Percentiles rank a stretch among this genome's conserved stretches.
phyloP scores from a whole-genome alignment of 2,113 vertebrate species.

The Paralichthys olivaceus region DNA sequence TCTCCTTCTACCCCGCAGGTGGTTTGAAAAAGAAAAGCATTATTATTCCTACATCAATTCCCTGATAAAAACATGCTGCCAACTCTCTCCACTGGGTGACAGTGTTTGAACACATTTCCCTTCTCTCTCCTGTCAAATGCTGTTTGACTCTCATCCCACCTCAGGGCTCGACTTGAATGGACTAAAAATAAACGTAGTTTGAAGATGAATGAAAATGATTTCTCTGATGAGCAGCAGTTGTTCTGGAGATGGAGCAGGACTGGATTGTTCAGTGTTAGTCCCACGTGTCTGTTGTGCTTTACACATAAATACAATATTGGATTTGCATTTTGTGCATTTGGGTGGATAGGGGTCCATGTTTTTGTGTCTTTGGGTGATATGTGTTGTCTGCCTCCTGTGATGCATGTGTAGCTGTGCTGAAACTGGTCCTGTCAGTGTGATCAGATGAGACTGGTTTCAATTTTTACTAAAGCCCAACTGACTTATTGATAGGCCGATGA shows the following conservation, averaged over 20 bases:
- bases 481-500: too few species aligned
- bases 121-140: conserved; percentile 51
- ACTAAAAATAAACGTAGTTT: too few species aligned
- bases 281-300: conserved; percentile 21
- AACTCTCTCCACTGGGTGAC: conserved; percentile 40
- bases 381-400: too few species aligned
- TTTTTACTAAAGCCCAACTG: too few species aligned
- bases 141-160: conserved; percentile 15
- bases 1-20: neutral
- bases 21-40: neutral
- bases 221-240: neutral
- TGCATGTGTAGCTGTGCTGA: conserved; percentile 29
- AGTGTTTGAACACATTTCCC: conserved; percentile 36
- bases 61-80: neutral
- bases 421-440: conserved; percentile 35
- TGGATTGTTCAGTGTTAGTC: conserved; percentile 27
- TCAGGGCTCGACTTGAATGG: neutral
- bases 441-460: conserved; percentile 37
- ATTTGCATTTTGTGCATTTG: conserved; percentile 29
- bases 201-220: neutral
- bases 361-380: conserved; percentile 15
- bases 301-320: conserved; percentile 41
- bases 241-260: neutral
- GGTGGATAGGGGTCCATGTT: conserved; percentile 12
- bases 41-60: neutral